Base-by-base conservation (phyloP, 2,888 invertebrate species). In the Sarcophaga variegata region DNA sequence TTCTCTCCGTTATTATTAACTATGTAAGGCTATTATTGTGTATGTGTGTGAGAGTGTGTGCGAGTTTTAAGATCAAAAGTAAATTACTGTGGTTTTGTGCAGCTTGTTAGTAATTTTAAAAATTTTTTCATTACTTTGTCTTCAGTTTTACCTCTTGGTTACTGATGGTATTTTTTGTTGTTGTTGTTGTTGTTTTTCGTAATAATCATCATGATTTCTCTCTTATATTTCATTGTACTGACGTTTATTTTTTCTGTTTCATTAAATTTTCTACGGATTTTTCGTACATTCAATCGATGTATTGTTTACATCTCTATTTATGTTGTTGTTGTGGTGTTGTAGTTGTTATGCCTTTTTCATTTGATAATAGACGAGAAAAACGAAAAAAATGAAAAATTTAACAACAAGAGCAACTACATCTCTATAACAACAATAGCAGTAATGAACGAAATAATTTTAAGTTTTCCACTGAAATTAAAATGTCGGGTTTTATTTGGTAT, bases 261-360 rank as follows among this genome's bases (percentile, higher is more conserved):
- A 81, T 75, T 81, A 69, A 67, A 74, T 84, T 85, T 85, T 70
- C 81, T 78, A 69, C 78, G 69, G 47, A 59, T 66, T 45, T 83
- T 47, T 69, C 63, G 6, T 22, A 60, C 45, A 17, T 47, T 14
- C 54, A 64, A 45, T 71, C 25, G 12, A 37, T 54, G 64, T 64
- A 67, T 45, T 67, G 37, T 66, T 37, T 54, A 14, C 54, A 54
- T 54, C 54, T 54, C 54, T 54, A 54, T 54, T 54, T 10, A 54
- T 37, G 37, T 37, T 8, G 37, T 37, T 37, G 27, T 37, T 37
- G 6, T 37, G 27, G 20, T 37, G 6, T 37, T 60, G 60, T 37
- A 37, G 60, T 12, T 72, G 22, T 27, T 72, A 25, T 8, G 14
- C 3, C 25, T n/a, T 20, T 45, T 67, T n/a, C 45, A 22, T 20